A percentile compares a stretch with the other conserved stretches of the same genome.
These are phyloP conservation scores for Vesta saturnalis DNA, from an alignment of 2,888 invertebrate species.

Conservation along the genomic window DNA sequence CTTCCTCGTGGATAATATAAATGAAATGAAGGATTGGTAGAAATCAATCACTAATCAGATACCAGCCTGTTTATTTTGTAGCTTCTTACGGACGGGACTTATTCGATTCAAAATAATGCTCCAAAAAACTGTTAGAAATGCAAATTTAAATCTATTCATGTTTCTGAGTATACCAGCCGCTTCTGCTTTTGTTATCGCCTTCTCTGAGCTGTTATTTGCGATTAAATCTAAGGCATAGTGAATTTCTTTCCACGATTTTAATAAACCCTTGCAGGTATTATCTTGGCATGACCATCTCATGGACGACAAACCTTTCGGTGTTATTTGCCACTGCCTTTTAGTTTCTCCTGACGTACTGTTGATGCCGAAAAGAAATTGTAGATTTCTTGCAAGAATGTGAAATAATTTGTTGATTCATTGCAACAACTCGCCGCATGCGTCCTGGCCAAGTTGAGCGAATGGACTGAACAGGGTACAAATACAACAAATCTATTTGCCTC, in stretches of 20 bases:
- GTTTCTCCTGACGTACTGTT: conserved; percentile 12
- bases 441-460: conserved; percentile 20
- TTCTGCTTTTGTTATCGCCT: neutral
- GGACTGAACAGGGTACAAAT: conserved; percentile 20
- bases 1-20: neutral
- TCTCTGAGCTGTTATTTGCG: neutral
- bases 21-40: neutral
- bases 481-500: neutral
- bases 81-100: neutral
- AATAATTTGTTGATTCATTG: conserved; percentile 8
- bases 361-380: conserved; percentile 25
- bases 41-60: neutral
- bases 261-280: neutral
- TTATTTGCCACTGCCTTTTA: neutral
- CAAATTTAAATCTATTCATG: neutral
- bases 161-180: neutral
- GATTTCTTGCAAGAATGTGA: conserved; percentile 17
- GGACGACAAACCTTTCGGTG: neutral
- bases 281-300: neutral
- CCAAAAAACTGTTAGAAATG: neutral
- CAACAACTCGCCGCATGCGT: conserved; percentile 8
- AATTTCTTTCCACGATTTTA: neutral
- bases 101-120: neutral
- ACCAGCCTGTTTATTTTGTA: neutral
- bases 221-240: neutral